Conservation (phyloP, 2,888 invertebrate genomes). For the Drosophila borborema region DNA sequence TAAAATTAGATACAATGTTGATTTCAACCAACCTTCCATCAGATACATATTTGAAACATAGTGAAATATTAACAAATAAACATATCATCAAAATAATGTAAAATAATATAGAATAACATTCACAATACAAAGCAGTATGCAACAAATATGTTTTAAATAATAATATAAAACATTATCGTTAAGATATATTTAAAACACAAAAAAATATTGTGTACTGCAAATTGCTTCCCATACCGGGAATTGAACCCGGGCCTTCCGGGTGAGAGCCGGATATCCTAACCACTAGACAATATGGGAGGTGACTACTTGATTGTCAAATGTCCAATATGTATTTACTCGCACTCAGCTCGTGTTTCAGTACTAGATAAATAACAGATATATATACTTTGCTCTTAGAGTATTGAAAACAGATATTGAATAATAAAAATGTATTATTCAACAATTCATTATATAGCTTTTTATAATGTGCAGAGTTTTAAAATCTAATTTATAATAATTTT, state of each 20-base stretch:
- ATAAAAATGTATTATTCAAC: too few species aligned
- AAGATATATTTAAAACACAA: not conserved
- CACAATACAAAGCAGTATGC: not conserved
- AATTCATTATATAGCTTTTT: too few species aligned
- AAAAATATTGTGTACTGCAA: not conserved
- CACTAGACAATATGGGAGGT: constrained; percentile 84
- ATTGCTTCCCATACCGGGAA: constrained; percentile 92
- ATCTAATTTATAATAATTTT: too few species aligned
- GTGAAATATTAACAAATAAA: not conserved
- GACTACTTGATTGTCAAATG: fast-evolving
- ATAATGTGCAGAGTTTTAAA: too few species aligned
- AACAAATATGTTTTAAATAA: too few species aligned
- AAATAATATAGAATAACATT: not conserved
- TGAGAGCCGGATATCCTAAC: constrained; percentile 85
- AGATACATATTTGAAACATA: not conserved
- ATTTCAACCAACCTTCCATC: too few species aligned
- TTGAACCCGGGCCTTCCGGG: constrained; percentile 91
- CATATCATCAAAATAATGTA: not conserved
- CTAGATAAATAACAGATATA: too few species aligned
- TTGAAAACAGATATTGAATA: too few species aligned
- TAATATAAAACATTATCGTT: too few species aligned
- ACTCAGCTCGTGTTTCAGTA: too few species aligned
- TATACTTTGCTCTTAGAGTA: too few species aligned
- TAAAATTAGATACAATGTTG: too few species aligned
- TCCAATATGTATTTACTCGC: not conserved